Conservation (phyloP, 2,888 invertebrate species). For the Volucella inanis region DNA sequence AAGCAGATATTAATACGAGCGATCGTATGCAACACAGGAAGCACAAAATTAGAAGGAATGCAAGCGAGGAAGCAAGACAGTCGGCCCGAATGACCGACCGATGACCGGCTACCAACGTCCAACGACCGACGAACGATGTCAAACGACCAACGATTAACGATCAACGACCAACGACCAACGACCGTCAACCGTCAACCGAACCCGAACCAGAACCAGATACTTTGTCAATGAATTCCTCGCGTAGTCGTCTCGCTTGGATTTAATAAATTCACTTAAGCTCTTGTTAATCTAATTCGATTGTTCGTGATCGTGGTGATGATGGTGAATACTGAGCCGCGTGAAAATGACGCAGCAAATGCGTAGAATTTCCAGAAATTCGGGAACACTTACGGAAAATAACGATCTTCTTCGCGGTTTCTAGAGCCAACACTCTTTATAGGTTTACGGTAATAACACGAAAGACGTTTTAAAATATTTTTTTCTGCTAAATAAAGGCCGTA, state of each 20-base stretch:
- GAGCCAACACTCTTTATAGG: conserved; percentile 6
- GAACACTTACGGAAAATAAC: background rate
- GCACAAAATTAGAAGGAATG: conserved; percentile 73
- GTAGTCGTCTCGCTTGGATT: conserved; percentile 64
- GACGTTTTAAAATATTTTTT: conserved; percentile 20
- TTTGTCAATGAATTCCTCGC: conserved; percentile 67
- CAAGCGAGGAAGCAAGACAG: conserved; percentile 68
- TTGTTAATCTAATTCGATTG: conserved; percentile 73
- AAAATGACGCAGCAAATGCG: conserved; percentile 29
- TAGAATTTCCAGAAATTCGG: conserved; percentile 45
- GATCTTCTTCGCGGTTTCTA: background rate
- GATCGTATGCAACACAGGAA: conserved; percentile 64
- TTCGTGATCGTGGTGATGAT: conserved; percentile 24
- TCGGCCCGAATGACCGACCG: conserved; percentile 13
- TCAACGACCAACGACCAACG: too few relatives aligned
- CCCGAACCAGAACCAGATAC: conserved; percentile 48
- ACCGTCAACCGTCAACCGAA: conserved; percentile 39
- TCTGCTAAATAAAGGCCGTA: conserved; percentile 6
- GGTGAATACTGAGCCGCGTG: conserved; percentile 38
- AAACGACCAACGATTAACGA: too few relatives aligned
- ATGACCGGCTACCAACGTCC: conserved; percentile 3
- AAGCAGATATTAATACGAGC: conserved; percentile 56
- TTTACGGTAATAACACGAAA: conserved; percentile 5
- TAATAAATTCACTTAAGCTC: conserved; percentile 74
- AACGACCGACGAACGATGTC: too few relatives aligned